These are phyloP conservation scores for Hemicentrotus pulcherrimus DNA, from an alignment of 35 echinoderm and acorn worm species.

Conservation along the genomic window DNA sequence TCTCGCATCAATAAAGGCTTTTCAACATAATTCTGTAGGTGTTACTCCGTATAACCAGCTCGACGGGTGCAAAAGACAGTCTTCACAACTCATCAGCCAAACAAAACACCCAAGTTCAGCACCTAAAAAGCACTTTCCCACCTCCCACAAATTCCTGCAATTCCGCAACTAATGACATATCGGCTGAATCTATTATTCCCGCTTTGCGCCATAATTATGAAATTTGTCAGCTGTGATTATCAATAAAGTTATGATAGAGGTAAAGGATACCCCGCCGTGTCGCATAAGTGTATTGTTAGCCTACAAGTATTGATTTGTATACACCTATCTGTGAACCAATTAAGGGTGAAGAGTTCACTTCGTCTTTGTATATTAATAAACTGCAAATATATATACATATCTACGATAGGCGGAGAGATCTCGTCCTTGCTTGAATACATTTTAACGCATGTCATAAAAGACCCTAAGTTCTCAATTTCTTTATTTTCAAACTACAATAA, in stretches of 20 bases:
- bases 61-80: background rate
- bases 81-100: background rate
- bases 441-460: background rate
- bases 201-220: slow-evolving; percentile 10
- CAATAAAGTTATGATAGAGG: slow-evolving; percentile 5
- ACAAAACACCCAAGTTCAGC: background rate
- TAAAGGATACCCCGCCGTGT: background rate
- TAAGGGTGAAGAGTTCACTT: background rate
- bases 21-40: background rate
- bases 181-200: background rate
- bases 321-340: background rate
- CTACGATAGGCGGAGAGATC: background rate
- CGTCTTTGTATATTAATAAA: background rate
- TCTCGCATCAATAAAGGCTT: too few species aligned
- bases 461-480: too few species aligned
- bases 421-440: background rate
- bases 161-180: background rate
- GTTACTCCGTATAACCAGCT: background rate
- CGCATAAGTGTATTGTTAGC: background rate
- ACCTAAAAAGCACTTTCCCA: background rate
- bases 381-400: background rate
- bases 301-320: background rate
- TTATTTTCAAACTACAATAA: too few species aligned
- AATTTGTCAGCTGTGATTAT: slow-evolving; percentile 13
- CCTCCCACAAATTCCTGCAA: background rate